Percentiles rank a stretch among this genome's conserved stretches.
Evolutionary conservation across 2,888 invertebrate genomes (phyloP).

Genomic region (Clusia tigrina): DNA sequence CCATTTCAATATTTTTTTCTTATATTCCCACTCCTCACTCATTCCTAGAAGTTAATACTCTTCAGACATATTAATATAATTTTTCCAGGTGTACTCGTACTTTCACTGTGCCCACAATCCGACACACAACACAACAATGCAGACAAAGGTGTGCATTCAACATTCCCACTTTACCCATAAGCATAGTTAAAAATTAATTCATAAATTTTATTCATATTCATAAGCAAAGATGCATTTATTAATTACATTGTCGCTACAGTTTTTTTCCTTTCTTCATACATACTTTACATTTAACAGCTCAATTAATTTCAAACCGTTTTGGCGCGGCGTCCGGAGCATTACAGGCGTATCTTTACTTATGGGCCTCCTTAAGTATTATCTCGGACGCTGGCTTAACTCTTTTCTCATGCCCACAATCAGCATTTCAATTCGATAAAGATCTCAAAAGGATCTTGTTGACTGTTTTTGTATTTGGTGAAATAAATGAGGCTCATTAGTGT

Average conservation of each 20-base stretch:
- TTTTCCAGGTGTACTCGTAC: too few species aligned
- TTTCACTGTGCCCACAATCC: too few species aligned
- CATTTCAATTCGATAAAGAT: constrained; percentile 55
- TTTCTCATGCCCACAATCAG: constrained; percentile 22
- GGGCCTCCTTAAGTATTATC: constrained; percentile 41
- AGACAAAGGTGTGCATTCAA: neutral
- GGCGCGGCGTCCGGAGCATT: constrained; percentile 17
- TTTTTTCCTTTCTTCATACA: constrained; percentile 58
- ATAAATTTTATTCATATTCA: too few species aligned
- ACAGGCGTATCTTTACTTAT: constrained; percentile 47
- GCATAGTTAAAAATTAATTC: neutral
- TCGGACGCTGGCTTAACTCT: constrained; percentile 33
- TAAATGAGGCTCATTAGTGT: constrained; percentile 57
- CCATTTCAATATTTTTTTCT: too few species aligned
- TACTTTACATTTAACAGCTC: constrained; percentile 55
- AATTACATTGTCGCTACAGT: constrained; percentile 54
- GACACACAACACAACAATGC: too few species aligned
- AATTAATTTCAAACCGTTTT: constrained; percentile 46
- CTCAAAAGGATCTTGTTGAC: constrained; percentile 61
- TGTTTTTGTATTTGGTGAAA: constrained; percentile 44
- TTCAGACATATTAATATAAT: too few species aligned
- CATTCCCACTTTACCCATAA: neutral
- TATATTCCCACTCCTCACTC: too few species aligned
- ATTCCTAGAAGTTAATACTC: too few species aligned
- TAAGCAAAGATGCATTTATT: constrained; percentile 45